phyloP scores from a whole-genome alignment of 2,797 vertebrate genomes.

The Schizopygopsis pylzovi region DNA sequence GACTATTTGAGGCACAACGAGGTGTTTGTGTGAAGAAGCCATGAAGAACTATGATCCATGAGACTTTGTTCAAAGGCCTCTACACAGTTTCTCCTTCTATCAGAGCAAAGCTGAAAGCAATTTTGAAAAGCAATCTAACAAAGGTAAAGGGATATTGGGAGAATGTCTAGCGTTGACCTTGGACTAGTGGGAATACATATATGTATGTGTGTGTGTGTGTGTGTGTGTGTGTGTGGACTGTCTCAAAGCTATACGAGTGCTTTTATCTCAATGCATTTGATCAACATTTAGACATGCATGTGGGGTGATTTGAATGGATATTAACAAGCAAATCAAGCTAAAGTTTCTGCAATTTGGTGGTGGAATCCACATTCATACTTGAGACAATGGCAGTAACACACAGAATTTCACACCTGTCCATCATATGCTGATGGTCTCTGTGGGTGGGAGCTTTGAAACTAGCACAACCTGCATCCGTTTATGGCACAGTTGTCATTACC shows the following conservation, averaged over 20 bases:
- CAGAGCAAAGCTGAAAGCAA: constrained; percentile 55
- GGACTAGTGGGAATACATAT: not conserved
- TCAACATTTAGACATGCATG: constrained; percentile 10
- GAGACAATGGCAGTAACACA: not conserved
- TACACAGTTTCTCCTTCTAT: not conserved
- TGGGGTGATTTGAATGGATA: constrained; percentile 5
- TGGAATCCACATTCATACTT: not conserved
- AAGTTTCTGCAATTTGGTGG: not conserved
- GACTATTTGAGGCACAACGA: not conserved
- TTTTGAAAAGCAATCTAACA: constrained; percentile 65
- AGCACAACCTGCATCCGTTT: not conserved
- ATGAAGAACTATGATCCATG: constrained; percentile 27
- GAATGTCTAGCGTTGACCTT: constrained; percentile 49
- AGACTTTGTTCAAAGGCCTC: constrained; percentile 19
- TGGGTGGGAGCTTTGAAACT: constrained; percentile 18
- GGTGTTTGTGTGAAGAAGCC: not conserved
- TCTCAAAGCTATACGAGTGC: not conserved
- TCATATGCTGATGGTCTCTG: not conserved
- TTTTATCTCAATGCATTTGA: constrained; percentile 21
- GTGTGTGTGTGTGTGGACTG: not conserved
- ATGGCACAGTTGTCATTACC: constrained; percentile 4
- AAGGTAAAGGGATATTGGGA: constrained; percentile 55
- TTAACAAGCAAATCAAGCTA: not conserved
- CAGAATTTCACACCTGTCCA: constrained; percentile 17
- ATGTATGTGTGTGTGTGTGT: not conserved